These are phyloP conservation scores for Eueides isabella DNA, from an alignment of 1,140 invertebrate genomes.

Conservation along the genomic window DNA sequence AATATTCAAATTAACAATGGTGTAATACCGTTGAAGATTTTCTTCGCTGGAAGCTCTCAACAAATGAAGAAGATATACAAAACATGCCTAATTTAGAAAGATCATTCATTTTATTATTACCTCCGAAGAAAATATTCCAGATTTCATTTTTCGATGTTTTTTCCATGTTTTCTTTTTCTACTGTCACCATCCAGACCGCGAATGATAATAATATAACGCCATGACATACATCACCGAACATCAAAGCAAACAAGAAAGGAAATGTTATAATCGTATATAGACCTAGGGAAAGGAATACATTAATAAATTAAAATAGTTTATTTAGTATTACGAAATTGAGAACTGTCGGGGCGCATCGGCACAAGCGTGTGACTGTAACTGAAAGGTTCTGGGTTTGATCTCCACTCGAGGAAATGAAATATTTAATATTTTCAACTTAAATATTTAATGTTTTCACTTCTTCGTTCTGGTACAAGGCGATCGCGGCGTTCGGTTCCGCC, in stretches of 20 bases:
- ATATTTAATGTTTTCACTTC: too few relatives aligned
- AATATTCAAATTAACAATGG: not conserved
- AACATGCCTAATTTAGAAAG: not conserved
- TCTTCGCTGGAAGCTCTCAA: too few relatives aligned
- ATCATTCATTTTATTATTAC: slow-evolving; percentile 81
- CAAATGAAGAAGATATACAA: not conserved
- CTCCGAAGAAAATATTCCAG: slow-evolving; percentile 91
- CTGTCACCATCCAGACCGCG: slow-evolving; percentile 84
- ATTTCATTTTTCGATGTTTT: slow-evolving; percentile 84
- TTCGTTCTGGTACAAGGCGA: too few relatives aligned
- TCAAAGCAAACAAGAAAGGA: slow-evolving; percentile 88
- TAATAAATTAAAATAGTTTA: too few relatives aligned
- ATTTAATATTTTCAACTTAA: too few relatives aligned
- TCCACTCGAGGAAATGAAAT: too few relatives aligned
- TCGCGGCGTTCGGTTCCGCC: too few relatives aligned
- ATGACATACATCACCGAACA: slow-evolving; percentile 90
- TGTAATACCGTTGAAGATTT: not conserved
- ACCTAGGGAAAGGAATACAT: slow-evolving; percentile 46
- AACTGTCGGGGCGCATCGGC: too few relatives aligned
- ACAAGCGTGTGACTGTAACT: too few relatives aligned
- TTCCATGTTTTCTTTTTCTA: slow-evolving; percentile 82
- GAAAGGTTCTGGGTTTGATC: too few relatives aligned
- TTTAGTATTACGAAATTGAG: too few relatives aligned
- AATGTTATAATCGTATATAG: slow-evolving; percentile 88
- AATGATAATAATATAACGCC: slow-evolving; percentile 84